phyloP scores from a whole-genome alignment of 2,797 vertebrate genomes.

The Sylvia borin region DNA sequence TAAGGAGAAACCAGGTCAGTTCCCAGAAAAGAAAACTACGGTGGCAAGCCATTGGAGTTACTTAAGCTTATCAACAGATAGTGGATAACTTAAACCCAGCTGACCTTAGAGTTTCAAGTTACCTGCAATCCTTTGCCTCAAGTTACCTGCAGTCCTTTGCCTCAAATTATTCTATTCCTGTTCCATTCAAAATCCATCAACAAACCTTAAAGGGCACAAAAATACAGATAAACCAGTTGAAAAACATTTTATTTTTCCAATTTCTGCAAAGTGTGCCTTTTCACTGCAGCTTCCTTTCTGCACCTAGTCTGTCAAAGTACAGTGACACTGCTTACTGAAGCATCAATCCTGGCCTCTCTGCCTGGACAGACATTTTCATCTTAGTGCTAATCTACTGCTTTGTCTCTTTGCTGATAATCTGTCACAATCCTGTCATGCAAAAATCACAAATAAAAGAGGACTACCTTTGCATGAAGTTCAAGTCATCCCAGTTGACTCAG shows the following conservation, averaged over 20 bases:
- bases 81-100: not conserved
- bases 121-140: not conserved
- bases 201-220: not conserved
- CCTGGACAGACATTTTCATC: not conserved
- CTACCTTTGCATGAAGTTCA: not conserved
- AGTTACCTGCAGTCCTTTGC: not conserved
- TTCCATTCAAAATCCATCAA: not conserved
- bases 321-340: not conserved
- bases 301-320: not conserved
- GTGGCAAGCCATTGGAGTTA: not conserved
- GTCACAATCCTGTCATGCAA: not conserved
- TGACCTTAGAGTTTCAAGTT: slow-evolving; percentile 37
- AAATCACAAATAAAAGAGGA: not conserved
- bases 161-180: not conserved
- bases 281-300: not conserved
- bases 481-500: not conserved
- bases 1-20: slow-evolving; percentile 24
- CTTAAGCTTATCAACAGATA: slow-evolving; percentile 8
- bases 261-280: not conserved
- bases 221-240: not conserved
- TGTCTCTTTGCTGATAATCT: not conserved
- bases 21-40: not conserved
- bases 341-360: not conserved
- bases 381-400: not conserved
- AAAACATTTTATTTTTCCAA: not conserved